Conservation (phyloP, 1,140 invertebrate genomes). For the Penaeus vannamei region DNA sequence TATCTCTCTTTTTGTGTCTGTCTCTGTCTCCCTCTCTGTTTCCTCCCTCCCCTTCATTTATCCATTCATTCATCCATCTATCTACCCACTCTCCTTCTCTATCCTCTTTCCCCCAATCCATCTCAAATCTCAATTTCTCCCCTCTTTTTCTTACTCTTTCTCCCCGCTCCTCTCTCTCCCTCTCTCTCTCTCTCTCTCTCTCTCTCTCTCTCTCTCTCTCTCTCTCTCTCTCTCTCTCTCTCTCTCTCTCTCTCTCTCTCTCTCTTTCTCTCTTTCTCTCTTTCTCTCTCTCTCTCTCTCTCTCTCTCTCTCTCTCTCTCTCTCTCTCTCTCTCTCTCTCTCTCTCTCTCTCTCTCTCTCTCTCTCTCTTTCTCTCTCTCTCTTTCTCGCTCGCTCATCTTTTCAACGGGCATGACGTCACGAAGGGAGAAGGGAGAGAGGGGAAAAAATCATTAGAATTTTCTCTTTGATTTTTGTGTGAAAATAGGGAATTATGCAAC, state of each 20-base stretch:
- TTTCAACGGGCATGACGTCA: too few species aligned
- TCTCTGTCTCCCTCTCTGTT: too few species aligned
- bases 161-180: background rate
- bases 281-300: too few species aligned
- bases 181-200: background rate
- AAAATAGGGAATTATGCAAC: too few species aligned
- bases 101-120: background rate
- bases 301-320: background rate
- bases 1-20: too few species aligned
- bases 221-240: background rate
- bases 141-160: background rate
- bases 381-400: background rate
- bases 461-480: too few species aligned
- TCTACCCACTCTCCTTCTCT: background rate
- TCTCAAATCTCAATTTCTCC: background rate
- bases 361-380: background rate
- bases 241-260: background rate
- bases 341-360: background rate
- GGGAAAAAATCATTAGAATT: too few species aligned
- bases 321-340: background rate
- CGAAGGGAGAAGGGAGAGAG: too few species aligned
- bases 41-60: too few species aligned
- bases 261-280: too few species aligned
- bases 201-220: too few species aligned
- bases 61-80: background rate